Evolutionary conservation across 2,797 vertebrate species (phyloP).

Genomic region (Alca torda): DNA sequence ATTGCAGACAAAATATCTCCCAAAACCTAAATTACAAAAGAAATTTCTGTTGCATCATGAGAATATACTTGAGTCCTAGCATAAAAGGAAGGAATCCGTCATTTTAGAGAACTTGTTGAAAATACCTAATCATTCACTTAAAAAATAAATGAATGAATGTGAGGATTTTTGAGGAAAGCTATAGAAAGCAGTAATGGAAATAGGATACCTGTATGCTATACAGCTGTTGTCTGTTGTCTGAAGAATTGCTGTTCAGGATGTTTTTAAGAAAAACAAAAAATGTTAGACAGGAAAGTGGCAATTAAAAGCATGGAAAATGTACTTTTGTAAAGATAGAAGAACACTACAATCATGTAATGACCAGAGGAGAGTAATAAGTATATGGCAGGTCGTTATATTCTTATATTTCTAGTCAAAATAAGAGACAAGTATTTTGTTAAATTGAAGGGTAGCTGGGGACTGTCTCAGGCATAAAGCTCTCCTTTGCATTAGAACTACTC

Average conservation of each 20-base stretch:
- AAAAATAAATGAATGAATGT: not conserved
- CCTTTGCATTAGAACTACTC: not conserved
- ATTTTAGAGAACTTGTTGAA: not conserved
- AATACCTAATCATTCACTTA: not conserved
- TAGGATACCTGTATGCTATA: not conserved
- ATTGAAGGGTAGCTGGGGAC: not conserved
- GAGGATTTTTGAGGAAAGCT: not conserved
- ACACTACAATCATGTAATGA: fast-evolving
- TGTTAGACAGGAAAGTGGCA: not conserved
- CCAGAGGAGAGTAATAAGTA: not conserved
- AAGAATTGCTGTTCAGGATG: not conserved
- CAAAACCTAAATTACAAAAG: constrained; percentile 23
- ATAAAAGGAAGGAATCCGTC: not conserved
- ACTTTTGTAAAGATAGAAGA: not conserved
- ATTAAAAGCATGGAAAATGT: not conserved
- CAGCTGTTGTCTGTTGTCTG: not conserved
- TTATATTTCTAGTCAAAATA: not conserved
- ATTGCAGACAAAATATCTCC: not conserved
- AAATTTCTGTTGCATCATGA: not conserved
- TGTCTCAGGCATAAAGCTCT: not conserved
- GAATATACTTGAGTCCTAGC: not conserved
- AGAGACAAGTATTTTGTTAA: not conserved
- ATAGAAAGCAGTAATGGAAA: not conserved
- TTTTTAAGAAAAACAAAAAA: not conserved
- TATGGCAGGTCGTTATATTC: not conserved